Conservation (phyloP, 2,888 invertebrate genomes). For the Tolmerus cingulatus region DNA sequence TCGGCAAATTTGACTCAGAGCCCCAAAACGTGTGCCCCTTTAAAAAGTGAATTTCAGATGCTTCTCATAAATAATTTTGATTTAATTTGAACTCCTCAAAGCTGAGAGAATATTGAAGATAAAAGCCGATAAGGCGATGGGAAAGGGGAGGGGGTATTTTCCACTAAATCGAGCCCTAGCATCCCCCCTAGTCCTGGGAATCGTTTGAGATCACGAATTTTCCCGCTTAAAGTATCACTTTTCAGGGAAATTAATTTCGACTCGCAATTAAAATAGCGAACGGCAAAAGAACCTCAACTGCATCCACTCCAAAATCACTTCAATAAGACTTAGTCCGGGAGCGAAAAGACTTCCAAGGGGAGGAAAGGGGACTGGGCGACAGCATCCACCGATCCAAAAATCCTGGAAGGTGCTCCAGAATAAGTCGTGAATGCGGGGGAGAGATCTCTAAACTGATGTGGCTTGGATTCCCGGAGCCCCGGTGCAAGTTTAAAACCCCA, state of each 20-base stretch:
- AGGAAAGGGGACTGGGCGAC: not conserved
- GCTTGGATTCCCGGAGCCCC: not conserved
- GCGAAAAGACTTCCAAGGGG: not conserved
- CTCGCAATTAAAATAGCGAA: not conserved
- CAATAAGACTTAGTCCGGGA: not conserved
- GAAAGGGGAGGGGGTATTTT: not conserved
- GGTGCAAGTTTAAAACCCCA: slow-evolving; percentile 21
- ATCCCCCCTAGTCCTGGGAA: not conserved
- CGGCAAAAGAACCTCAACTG: slow-evolving; percentile 14
- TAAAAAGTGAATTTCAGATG: not conserved
- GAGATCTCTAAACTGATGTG: not conserved
- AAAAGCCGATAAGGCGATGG: not conserved
- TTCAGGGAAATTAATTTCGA: not conserved
- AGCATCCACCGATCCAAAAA: not conserved
- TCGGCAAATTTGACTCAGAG: not conserved
- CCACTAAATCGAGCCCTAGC: not conserved
- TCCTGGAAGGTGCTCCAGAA: slow-evolving; percentile 2
- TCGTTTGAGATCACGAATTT: not conserved
- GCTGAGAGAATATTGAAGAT: not conserved
- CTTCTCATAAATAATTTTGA: not conserved
- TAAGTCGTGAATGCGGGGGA: not conserved
- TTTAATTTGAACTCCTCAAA: not conserved
- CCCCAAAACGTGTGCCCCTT: not conserved
- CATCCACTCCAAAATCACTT: not conserved
- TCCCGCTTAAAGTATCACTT: not conserved